Conservation (phyloP, 2,113 vertebrate species). For the Chloropsis cyanopogon region DNA sequence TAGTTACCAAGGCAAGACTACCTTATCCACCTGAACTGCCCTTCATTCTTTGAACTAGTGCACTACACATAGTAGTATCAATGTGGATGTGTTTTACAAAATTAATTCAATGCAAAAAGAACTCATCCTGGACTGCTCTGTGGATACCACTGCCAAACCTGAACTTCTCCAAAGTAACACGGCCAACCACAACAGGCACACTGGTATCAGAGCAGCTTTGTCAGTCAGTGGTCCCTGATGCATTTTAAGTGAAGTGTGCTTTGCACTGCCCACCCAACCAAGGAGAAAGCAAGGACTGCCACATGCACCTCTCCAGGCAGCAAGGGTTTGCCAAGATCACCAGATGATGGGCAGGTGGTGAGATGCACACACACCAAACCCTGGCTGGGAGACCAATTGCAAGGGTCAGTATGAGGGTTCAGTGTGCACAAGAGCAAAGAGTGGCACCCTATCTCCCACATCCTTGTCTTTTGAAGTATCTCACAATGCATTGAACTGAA, state of each 20-base stretch:
- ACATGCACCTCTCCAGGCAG: background rate
- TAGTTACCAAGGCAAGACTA: background rate
- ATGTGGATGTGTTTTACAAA: background rate
- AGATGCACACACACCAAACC: background rate
- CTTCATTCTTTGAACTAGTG: background rate
- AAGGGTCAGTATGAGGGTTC: background rate
- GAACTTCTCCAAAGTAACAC: background rate
- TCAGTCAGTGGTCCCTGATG: background rate
- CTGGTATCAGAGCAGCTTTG: background rate
- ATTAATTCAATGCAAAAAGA: background rate
- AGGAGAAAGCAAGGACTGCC: background rate
- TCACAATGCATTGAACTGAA: background rate
- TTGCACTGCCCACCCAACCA: background rate
- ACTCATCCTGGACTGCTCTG: background rate
- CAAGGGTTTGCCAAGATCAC: background rate
- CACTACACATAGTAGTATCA: rapidly evolving
- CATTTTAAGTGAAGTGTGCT: rapidly evolving
- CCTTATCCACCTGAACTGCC: background rate
- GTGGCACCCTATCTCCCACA: background rate
- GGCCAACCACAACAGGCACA: background rate
- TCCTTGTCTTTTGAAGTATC: background rate
- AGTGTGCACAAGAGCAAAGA: background rate
- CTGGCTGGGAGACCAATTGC: background rate
- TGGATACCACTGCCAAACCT: background rate
- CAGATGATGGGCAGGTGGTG: background rate